Percentiles rank a stretch among this genome's conserved stretches.
These are phyloP conservation scores for Eumacrocentrus americanus DNA, from an alignment of 2,888 invertebrate genomes.

Conservation along the genomic window DNA sequence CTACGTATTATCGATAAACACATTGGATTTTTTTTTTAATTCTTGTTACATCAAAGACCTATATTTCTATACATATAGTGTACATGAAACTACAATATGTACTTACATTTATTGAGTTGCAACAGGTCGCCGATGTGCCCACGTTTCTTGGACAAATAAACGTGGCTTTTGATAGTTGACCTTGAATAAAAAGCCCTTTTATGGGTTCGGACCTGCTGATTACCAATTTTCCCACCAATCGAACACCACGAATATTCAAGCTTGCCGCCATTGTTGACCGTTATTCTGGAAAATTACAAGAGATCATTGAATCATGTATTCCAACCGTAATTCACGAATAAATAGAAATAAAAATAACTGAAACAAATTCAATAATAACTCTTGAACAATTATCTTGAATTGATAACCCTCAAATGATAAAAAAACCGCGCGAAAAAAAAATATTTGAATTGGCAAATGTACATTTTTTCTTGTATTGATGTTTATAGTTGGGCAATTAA, in stretches of 20 bases:
- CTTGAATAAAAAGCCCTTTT: slow-evolving; percentile 32
- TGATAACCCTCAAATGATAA: background rate
- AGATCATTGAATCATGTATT: too few species aligned
- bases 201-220: slow-evolving; percentile 29
- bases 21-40: background rate
- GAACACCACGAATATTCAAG: slow-evolving; percentile 43
- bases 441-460: background rate
- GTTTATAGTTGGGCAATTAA: too few species aligned
- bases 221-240: slow-evolving; percentile 45
- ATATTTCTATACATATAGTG: background rate
- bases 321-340: too few species aligned
- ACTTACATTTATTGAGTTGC: background rate
- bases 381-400: background rate
- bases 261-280: slow-evolving; percentile 38
- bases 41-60: background rate
- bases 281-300: background rate
- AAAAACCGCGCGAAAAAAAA: background rate
- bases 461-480: too few species aligned
- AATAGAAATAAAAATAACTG: background rate
- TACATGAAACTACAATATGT: background rate
- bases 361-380: background rate
- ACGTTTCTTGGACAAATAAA: slow-evolving; percentile 9
- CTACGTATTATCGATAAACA: background rate
- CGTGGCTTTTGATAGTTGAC: slow-evolving; percentile 31
- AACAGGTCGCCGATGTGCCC: slow-evolving; percentile 37